phyloP scores from a whole-genome alignment of 35 echinoderm and acorn worm species.

The Ophiothrix spiculata region DNA sequence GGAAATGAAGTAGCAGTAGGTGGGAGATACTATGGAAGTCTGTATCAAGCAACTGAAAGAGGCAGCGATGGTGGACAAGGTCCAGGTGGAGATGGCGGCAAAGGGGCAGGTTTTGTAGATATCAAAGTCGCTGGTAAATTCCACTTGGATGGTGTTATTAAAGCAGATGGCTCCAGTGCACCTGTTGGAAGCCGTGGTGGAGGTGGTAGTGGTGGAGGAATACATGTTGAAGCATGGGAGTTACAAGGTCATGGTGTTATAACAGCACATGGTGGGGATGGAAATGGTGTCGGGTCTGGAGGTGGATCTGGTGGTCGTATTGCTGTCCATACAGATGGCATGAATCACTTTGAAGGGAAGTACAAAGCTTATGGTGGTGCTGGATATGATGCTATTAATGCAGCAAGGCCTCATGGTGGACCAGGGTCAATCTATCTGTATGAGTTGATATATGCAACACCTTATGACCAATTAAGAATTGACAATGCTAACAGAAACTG shows the following conservation, averaged over 20 bases:
- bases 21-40: constrained; percentile 65
- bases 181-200: constrained; percentile 32
- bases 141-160: constrained; percentile 68
- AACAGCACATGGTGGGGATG: constrained; percentile 78
- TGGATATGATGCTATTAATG: constrained; percentile 25
- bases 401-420: constrained; percentile 50
- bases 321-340: constrained; percentile 32
- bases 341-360: constrained; percentile 67
- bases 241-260: constrained; percentile 70
- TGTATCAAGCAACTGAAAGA: constrained; percentile 52
- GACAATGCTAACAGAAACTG: constrained; percentile 60
- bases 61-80: constrained; percentile 75
- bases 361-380: constrained; percentile 54
- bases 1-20: constrained; percentile 23
- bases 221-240: constrained; percentile 40
- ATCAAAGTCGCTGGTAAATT: constrained; percentile 48
- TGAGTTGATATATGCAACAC: constrained; percentile 31
- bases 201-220: constrained; percentile 75
- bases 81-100: constrained; percentile 3
- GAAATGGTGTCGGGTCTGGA: constrained; percentile 46
- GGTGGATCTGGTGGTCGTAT: constrained; percentile 87
- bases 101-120: constrained; percentile 61
- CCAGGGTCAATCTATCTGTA: constrained; percentile 84
- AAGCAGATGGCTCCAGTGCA: constrained; percentile 57
- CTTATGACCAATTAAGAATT: constrained; percentile 48